phyloP scores from a whole-genome alignment of 2,888 invertebrate species.

The Tipula helvola region DNA sequence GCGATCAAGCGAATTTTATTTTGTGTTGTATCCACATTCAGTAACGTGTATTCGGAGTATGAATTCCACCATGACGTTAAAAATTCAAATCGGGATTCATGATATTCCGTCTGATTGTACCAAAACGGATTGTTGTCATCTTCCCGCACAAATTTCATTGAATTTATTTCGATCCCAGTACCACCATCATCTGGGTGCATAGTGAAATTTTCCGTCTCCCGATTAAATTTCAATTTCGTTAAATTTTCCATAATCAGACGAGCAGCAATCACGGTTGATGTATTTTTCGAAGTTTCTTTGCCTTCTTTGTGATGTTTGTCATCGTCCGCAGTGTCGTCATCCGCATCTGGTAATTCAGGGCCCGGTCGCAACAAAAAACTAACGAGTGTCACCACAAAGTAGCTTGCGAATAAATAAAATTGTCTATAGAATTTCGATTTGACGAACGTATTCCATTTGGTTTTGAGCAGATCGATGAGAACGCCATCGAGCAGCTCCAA shows the following conservation, averaged over 20 bases:
- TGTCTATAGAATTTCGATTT: conserved; percentile 88
- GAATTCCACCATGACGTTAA: conserved; percentile 30
- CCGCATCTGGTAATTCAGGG: conserved; percentile 39
- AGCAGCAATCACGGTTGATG: not conserved
- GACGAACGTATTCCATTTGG: conserved; percentile 97
- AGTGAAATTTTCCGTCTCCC: not conserved
- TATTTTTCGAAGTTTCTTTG: not conserved
- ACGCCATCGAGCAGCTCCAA: conserved; percentile 90
- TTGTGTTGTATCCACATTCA: conserved; percentile 27
- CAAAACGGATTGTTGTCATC: conserved; percentile 25
- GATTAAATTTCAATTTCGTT: not conserved
- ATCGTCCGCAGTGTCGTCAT: conserved; percentile 18
- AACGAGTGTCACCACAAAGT: conserved; percentile 77
- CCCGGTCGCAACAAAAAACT: conserved; percentile 86
- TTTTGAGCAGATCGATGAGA: conserved; percentile 81
- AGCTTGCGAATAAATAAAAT: conserved; percentile 79
- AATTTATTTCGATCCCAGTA: not conserved
- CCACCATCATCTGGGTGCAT: not conserved
- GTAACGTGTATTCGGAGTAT: conserved; percentile 32
- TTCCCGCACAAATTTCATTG: not conserved
- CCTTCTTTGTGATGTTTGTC: conserved; percentile 9
- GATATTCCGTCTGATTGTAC: conserved; percentile 31
- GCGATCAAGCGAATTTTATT: conserved; percentile 50
- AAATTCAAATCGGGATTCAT: conserved; percentile 25
- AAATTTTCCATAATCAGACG: not conserved